Base-by-base conservation (phyloP, 2,888 invertebrate genomes). In the Leistus spinibarbis region DNA sequence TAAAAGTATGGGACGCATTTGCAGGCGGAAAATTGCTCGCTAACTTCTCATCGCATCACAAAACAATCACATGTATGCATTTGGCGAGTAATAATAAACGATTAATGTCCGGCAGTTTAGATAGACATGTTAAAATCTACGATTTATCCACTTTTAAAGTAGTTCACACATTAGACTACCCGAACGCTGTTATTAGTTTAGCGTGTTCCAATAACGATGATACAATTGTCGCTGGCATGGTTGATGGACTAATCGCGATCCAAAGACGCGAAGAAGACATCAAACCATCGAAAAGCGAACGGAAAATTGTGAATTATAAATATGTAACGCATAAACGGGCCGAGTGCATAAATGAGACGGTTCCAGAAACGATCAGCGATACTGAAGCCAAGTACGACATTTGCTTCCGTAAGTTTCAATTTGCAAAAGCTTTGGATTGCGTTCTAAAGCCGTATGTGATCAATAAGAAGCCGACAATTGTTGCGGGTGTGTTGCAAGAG, bases 1-100 rank as follows among this genome's bases (percentile, higher is more conserved):
- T 98, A 4, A 92, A 93, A 85, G 93, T 99, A 0, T 99, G 98
- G 98, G 98, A 99, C 84, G 91, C 93, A 3, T 89, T 97, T 68
- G 91, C 94, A 78, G 96, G 96, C 24, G 97, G 97, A 9, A 92
- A 93, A 83, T 86, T 96, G 71, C 84, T 99, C 22, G 92, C 95
- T 1, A 92, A 91, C 80, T 90, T 99, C 78, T 93, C 93, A 1
- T 94, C 96, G 80, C 99, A 99, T 86, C 97, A 98, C 85, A 99
- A 99, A 88, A 96, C 98, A 0, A 92, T 99, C 0, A 99, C 97
- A 0, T 93, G 94, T 78, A 84, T 99, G 66, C 88, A 91, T 78
- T 89, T 98, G 77, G 95, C 95, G 22, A 93, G 93, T 60, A 91
- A 94, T 82, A 93, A 94, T 22, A 93, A 91, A 78, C 90, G 95